Percentiles rank a stretch among this genome's conserved stretches.
These are phyloP conservation scores for Ondatra zibethicus DNA, from an alignment of 2,113 vertebrate genomes.

Conservation along the genomic window DNA sequence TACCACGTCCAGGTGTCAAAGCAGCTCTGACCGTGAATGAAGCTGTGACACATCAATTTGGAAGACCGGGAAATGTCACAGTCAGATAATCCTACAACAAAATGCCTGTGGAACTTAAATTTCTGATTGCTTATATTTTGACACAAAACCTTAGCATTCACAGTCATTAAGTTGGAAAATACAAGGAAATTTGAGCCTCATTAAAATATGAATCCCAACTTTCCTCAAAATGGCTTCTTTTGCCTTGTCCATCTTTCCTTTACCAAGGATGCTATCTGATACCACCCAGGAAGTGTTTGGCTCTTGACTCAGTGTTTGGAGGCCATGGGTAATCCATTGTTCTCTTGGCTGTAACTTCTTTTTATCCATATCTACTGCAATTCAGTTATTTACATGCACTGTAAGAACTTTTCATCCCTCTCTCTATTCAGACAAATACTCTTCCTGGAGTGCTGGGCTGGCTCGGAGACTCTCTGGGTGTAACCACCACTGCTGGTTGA, in stretches of 20 bases:
- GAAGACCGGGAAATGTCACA: background rate
- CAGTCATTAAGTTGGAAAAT: background rate
- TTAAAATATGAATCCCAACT: background rate
- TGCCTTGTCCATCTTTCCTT: background rate
- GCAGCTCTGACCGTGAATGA: background rate
- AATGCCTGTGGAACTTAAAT: background rate
- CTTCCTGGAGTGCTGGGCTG: background rate
- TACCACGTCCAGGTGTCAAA: background rate
- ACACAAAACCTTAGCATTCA: background rate
- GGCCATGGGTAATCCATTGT: background rate
- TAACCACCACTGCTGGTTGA: background rate
- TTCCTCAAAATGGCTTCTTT: background rate
- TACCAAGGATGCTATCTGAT: background rate
- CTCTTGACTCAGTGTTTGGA: too few relatives aligned
- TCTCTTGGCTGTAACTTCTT: background rate
- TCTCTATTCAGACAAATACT: background rate
- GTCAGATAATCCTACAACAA: background rate
- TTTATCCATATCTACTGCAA: accelerated
- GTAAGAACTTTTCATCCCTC: background rate
- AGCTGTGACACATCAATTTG: background rate
- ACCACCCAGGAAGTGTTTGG: background rate
- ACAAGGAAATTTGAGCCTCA: background rate
- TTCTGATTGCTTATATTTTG: background rate
- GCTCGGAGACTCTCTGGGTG: background rate
- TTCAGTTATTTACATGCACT: background rate